A percentile compares a stretch with the other conserved stretches of the same genome.
phyloP scores from a whole-genome alignment of 2,888 invertebrate genomes.

The Rosalia funebris region DNA sequence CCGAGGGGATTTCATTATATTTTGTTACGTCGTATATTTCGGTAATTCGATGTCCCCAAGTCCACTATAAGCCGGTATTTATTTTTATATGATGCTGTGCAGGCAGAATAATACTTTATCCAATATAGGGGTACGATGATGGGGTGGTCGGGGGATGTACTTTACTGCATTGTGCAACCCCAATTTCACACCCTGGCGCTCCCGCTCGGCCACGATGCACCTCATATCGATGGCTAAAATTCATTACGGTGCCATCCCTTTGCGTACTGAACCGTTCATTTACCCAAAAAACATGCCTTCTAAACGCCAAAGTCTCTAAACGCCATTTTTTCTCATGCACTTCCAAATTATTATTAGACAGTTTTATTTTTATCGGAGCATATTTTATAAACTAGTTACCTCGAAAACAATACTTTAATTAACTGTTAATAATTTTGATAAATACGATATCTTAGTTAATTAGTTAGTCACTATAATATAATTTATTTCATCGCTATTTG shows the following conservation, averaged over 20 bases:
- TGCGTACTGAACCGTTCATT: conserved; percentile 43
- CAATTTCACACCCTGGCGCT: conserved; percentile 61
- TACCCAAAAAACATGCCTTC: conserved; percentile 40
- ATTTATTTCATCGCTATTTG: no score
- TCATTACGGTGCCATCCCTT: conserved; percentile 57
- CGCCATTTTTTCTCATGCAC: no score
- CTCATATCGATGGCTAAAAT: conserved; percentile 62
- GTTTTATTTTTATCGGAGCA: no score
- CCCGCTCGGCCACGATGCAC: conserved; percentile 56
- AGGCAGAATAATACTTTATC: conserved; percentile 55
- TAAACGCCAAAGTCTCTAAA: no score
- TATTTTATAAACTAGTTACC: no score
- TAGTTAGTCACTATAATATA: no score
- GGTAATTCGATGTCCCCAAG: conserved; percentile 51
- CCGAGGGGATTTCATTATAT: conserved; percentile 52
- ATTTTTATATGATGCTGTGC: conserved; percentile 59
- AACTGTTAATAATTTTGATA: no score
- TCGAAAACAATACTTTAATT: no score
- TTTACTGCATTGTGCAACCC: conserved; percentile 60
- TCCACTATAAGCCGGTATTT: conserved; percentile 59
- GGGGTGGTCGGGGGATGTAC: conserved; percentile 48
- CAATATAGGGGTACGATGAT: conserved; percentile 46
- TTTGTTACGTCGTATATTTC: conserved; percentile 52
- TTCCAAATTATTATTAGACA: no score
- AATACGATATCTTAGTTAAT: no score